Conservation (phyloP, 2,113 vertebrate genomes). For the Spheniscus mendiculus region DNA sequence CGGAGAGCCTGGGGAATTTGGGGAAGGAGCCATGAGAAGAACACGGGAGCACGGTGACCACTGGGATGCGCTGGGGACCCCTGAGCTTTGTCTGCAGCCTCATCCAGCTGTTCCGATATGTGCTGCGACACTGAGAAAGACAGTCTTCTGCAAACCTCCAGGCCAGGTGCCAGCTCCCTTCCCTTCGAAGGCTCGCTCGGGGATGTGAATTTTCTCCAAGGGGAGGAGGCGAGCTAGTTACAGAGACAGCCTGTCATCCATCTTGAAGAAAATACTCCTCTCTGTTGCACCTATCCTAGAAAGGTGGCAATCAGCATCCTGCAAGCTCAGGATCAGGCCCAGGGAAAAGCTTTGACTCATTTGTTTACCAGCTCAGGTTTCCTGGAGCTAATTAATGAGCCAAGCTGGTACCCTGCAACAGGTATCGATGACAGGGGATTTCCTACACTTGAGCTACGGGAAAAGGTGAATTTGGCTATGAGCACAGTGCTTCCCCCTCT, state of each 20-base stretch:
- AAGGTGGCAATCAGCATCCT: background rate
- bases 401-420: conserved; percentile 34
- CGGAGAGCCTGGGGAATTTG: background rate
- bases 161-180: conserved; percentile 20
- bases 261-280: conserved; percentile 40
- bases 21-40: background rate
- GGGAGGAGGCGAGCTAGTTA: background rate
- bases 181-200: background rate
- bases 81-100: background rate
- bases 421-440: conserved; percentile 14
- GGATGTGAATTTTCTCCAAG: conserved; percentile 1
- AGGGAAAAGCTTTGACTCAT: background rate
- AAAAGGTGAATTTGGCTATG: background rate
- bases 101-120: rapidly evolving
- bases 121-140: background rate
- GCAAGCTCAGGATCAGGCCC: background rate
- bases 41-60: rapidly evolving
- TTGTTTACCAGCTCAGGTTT: conserved; percentile 27
- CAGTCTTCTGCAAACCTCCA: background rate
- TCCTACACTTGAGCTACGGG: background rate
- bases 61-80: background rate
- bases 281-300: background rate
- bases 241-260: conserved; percentile 42
- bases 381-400: conserved; percentile 44
- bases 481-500: background rate